Evolutionary conservation across 1,140 invertebrate species (phyloP).

Genomic region (Tyrophagus putrescentiae): DNA sequence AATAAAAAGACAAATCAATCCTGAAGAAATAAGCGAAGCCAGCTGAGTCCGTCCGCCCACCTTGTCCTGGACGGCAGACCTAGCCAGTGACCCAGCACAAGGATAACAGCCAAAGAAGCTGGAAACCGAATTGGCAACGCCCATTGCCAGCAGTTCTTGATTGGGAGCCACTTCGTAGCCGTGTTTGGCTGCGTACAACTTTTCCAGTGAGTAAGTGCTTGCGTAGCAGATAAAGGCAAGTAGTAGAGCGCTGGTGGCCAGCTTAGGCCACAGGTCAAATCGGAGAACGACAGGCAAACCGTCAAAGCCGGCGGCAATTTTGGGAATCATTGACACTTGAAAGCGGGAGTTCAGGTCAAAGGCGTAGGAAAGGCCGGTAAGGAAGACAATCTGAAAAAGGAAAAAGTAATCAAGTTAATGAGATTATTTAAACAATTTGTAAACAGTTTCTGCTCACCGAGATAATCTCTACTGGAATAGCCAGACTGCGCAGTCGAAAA

Average conservation of each 20-base stretch:
- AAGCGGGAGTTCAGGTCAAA: slow-evolving; percentile 5
- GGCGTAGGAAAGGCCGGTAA: not conserved
- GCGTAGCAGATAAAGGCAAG: slow-evolving; percentile 67
- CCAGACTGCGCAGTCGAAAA: slow-evolving; percentile 17
- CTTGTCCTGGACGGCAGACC: slow-evolving; percentile 38
- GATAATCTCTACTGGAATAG: slow-evolving; percentile 17
- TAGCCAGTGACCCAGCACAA: slow-evolving; percentile 61
- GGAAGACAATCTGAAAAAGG: not conserved
- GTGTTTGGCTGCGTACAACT: slow-evolving; percentile 73
- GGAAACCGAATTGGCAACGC: slow-evolving; percentile 32
- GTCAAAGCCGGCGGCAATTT: slow-evolving; percentile 39
- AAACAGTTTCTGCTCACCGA: slow-evolving; percentile 21
- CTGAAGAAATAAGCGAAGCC: slow-evolving; percentile 36
- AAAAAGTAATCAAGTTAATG: not conserved
- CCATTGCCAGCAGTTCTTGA: slow-evolving; percentile 49
- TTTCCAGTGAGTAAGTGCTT: slow-evolving; percentile 77
- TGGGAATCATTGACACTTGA: not conserved
- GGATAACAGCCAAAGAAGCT: slow-evolving; percentile 73
- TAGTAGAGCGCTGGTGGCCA: not conserved
- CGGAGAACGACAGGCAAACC: slow-evolving; percentile 39
- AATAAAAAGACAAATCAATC: slow-evolving; percentile 38
- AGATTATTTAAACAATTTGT: not conserved
- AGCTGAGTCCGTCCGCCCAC: slow-evolving; percentile 28
- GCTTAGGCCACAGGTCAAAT: slow-evolving; percentile 40
- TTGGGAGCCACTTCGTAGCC: slow-evolving; percentile 74